Evolutionary conservation across 2,888 invertebrate species (phyloP), one percentile per base, ranked within the genome.

Genomic region (Harpagoxenus sublaevis): DNA sequence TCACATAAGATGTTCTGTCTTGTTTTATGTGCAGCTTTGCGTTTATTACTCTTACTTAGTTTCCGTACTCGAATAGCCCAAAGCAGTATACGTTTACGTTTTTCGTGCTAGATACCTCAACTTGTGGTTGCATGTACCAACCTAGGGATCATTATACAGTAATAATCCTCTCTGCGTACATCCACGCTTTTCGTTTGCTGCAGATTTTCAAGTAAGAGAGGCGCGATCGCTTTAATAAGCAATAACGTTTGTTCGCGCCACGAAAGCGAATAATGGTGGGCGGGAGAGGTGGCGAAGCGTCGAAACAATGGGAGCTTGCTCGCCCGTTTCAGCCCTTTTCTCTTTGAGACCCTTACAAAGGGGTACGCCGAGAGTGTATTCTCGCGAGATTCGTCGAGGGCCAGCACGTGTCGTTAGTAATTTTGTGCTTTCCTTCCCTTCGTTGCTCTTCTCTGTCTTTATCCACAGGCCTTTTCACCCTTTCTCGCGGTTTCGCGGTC

Each of bases 201-300:
- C 23, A 23, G 39, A 15, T 63, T 70, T 45, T 42, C 48, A 23
- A 45, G 35, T 48, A 48, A 57, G 48, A 65, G 51, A 65, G 23
- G 62, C 65, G 75, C 45, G 82, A 84, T 89, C 71, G 74, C 82
- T 90, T 89, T 89, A 90, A 86, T 89, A 89, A 88, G 86, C 88
- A 84, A 84, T 88, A 83, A 84, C 84, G 84, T 88, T 90, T 81
- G 86, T 66, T 57, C 60, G 15, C 70, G 53, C 51, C 57, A 42
- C 65, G 23, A 77, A 68, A 83, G 51, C 73, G 86, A 89, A 84
- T 89, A 89, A 87, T 79, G 66, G 78, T 55, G 84, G 73, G 70
- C 70, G 79, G 65, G 77, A 86, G 77, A 86, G 84, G 73, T 53
- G 85, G 63, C 63, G 82, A 78, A 74, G 57, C 81, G 53, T n/a